phyloP scores from a whole-genome alignment of 2,888 invertebrate species.

The Zaprionus obscuricornis region DNA sequence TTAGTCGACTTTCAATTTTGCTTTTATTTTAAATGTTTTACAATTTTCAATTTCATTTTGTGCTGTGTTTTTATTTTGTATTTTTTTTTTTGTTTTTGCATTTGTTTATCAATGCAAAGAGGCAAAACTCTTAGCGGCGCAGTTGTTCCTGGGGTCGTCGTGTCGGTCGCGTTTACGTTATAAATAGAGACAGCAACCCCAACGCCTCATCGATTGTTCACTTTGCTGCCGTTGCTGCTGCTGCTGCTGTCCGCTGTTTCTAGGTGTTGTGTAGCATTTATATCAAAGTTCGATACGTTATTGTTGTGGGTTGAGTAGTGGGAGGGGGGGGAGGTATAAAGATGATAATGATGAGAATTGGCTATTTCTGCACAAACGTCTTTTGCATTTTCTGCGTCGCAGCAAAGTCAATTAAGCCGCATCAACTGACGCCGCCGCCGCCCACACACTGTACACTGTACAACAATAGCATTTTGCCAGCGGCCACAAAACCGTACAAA shows the following conservation, averaged over 20 bases:
- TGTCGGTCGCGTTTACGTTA: conserved; percentile 35
- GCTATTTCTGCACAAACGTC: conserved; percentile 52
- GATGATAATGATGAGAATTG: too few relatives aligned
- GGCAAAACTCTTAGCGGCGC: conserved; percentile 31
- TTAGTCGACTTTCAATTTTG: conserved; percentile 12
- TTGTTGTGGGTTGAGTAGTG: too few relatives aligned
- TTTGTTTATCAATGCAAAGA: conserved; percentile 53
- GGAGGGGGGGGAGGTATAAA: too few relatives aligned
- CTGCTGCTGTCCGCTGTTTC: neutral
- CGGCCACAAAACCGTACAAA: conserved; percentile 39
- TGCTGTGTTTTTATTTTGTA: conserved; percentile 30
- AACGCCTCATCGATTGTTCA: conserved; percentile 41
- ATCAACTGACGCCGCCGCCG: conserved; percentile 6
- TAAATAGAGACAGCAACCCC: conserved; percentile 36
- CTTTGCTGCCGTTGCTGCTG: conserved; percentile 31
- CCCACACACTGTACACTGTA: conserved; percentile 23
- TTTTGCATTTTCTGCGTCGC: conserved; percentile 50
- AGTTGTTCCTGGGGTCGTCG: conserved; percentile 37
- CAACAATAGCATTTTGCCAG: conserved; percentile 25
- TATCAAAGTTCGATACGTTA: too few relatives aligned
- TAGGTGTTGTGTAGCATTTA: too few relatives aligned
- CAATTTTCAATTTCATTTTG: conserved; percentile 24
- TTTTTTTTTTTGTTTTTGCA: conserved; percentile 38
- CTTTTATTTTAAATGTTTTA: conserved; percentile 3
- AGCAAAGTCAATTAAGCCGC: conserved; percentile 47